phyloP scores from a whole-genome alignment of 1,140 invertebrate genomes.

The Hypsibius dujardini region DNA sequence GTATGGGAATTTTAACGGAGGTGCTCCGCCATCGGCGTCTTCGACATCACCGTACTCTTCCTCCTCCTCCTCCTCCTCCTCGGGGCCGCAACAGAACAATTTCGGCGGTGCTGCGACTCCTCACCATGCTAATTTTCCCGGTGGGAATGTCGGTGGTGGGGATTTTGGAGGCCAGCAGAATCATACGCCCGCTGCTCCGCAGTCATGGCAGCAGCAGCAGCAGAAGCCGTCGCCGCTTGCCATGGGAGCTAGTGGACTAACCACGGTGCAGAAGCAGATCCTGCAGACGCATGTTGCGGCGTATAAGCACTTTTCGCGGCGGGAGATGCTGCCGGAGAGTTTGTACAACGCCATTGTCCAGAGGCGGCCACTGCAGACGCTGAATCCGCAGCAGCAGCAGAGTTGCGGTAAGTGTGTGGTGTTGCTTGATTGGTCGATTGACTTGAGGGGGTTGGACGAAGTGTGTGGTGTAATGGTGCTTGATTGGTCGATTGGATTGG shows the following conservation, averaged over 20 bases:
- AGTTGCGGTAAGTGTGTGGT: too few relatives aligned
- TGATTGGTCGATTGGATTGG: too few relatives aligned
- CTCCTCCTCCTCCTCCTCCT: neutral
- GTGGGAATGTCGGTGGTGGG: neutral
- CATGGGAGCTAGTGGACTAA: constrained; percentile 21
- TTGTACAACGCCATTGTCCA: neutral
- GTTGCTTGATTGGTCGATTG: too few relatives aligned
- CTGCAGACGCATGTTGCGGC: constrained; percentile 14
- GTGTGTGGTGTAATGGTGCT: too few relatives aligned
- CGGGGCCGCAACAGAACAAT: too few relatives aligned
- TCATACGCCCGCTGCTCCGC: constrained; percentile 15
- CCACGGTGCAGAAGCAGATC: constrained; percentile 22
- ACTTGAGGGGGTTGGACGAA: too few relatives aligned
- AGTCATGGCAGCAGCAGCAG: constrained; percentile 22
- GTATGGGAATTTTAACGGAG: too few relatives aligned
- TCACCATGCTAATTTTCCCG: neutral
- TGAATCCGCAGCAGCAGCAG: neutral
- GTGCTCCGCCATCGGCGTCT: neutral
- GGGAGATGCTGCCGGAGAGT: constrained; percentile 1
- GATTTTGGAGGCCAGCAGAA: neutral
- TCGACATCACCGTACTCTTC: neutral
- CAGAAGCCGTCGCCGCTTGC: constrained; percentile 24
- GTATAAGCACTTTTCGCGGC: neutral
- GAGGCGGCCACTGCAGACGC: neutral
- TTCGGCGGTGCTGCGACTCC: neutral